These are phyloP conservation scores for Pseudorasbora parva DNA, from an alignment of 2,113 vertebrate species.

Conservation along the genomic window DNA sequence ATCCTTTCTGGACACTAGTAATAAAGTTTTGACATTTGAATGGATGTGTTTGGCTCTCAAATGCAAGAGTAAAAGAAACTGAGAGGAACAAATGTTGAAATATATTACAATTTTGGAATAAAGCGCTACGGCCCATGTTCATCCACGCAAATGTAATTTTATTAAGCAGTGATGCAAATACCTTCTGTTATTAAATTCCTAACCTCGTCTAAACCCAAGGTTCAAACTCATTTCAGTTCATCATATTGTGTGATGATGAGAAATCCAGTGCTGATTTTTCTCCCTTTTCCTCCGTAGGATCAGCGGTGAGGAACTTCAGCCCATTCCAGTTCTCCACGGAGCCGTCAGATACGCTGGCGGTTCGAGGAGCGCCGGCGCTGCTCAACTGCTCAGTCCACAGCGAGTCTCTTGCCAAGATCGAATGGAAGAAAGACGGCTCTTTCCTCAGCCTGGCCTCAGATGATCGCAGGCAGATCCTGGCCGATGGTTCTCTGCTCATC, in stretches of 20 bases:
- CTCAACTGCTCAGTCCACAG: conserved; percentile 92
- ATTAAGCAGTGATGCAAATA: conserved; percentile 16
- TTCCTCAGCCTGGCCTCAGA: conserved; percentile 88
- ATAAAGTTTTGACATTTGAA: conserved; percentile 21
- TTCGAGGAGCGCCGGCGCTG: conserved; percentile 80
- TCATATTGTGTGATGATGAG: background rate
- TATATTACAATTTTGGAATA: background rate
- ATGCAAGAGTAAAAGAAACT: background rate
- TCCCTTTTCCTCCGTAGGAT: conserved; percentile 73
- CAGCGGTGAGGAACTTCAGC: conserved; percentile 83
- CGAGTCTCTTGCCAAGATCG: conserved; percentile 80
- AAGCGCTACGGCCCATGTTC: background rate
- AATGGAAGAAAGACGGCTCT: conserved; percentile 97
- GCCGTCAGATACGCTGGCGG: conserved; percentile 83
- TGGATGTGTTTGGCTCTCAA: conserved; percentile 13
- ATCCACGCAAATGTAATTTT: background rate
- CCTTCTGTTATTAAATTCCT: conserved; percentile 4
- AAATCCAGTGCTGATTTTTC: background rate
- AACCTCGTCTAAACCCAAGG: background rate
- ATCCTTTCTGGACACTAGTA: background rate
- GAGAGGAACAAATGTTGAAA: background rate
- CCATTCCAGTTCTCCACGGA: conserved; percentile 92
- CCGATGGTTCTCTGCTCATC: conserved; percentile 90
- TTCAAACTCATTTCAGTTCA: background rate
- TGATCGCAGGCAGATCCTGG: conserved; percentile 86